Conservation (phyloP, 2,888 invertebrate genomes). For the Caenorhabditis japonica region DNA sequence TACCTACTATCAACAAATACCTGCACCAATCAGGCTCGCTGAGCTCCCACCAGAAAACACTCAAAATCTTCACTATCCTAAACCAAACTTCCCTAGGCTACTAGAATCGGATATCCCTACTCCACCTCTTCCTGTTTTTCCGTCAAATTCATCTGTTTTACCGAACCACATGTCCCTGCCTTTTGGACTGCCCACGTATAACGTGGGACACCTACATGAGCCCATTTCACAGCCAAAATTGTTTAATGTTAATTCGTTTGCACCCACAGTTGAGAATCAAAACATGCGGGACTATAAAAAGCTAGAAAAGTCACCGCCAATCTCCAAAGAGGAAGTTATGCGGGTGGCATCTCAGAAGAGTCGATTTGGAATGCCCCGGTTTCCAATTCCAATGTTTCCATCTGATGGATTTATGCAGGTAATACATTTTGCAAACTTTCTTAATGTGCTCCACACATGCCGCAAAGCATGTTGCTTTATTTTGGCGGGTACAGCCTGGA, state of each 20-base stretch:
- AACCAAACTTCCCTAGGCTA: constrained; percentile 41
- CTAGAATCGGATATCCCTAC: constrained; percentile 27
- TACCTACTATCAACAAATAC: constrained; percentile 21
- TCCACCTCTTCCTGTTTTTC: constrained; percentile 13
- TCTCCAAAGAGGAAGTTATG: constrained; percentile 45
- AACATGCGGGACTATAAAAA: no score
- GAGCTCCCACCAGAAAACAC: constrained; percentile 15
- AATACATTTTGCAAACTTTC: no score
- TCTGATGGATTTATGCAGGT: no score
- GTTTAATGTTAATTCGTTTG: no score
- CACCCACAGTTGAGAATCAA: no score
- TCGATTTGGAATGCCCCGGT: constrained; percentile 34
- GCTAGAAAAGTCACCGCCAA: no score
- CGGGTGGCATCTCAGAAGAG: constrained; percentile 29
- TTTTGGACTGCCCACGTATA: constrained; percentile 21
- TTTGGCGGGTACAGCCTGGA: no score
- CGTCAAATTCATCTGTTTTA: constrained; percentile 30
- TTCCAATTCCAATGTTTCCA: constrained; percentile 15
- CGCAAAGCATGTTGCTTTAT: no score
- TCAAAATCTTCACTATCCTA: constrained; percentile 22
- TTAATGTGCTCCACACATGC: no score
- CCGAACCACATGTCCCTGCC: constrained; percentile 31
- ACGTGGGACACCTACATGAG: no score
- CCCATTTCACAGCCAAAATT: no score
- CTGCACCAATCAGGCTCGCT: constrained; percentile 14